Evolutionary conservation across 2,888 invertebrate species (phyloP), one percentile per base, ranked within the genome.

Genomic region (Barypeithes pellucidus): DNA sequence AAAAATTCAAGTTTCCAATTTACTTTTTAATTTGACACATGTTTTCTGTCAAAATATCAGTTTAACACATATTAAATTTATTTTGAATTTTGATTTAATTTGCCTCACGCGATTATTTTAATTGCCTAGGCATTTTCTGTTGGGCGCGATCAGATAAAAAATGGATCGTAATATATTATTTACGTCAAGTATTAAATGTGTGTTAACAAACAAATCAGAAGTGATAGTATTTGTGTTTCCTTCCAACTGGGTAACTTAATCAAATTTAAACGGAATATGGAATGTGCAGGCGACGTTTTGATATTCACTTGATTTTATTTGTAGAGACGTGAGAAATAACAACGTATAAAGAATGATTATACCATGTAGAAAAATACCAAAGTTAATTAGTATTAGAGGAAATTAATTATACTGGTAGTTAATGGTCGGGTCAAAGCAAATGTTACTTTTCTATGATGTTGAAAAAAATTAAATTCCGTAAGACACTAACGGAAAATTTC

Each of bases 171-270:
- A 73, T 73, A 65, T 61, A 68, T 73, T 73, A 73, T 69, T 73
- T 73, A 73, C 65, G 59, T 61, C 52, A 66, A 66, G 73, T 62
- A 60, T 70, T 74, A 67, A 70, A 65, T 69, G 65, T 73, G 59
- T 67, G 70, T 74, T 70, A 74, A 71, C 72, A 72, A 72, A 75
- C 72, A 72, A 75, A 75, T 71, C 63, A 67, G 61, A 63, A 60
- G 63, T 66, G 70, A 75, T 72, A 68, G 41, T 57, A 71, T 75
- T 67, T 67, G 16, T 47, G 62, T 54, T 67, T 72, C 33, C 50
- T 72, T 75, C 72, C 72, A 68, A 68, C 67, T 63, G 75, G 39
- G 67, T 75, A 67, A 67, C 71, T 72, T 62, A 71, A 72, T 75
- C 75, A 75, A 75, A 72, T 75, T 63, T 67, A 72, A 67, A 75